Evolutionary conservation across 2,113 vertebrate genomes (phyloP).

Genomic region (Panurus biarmicus): DNA sequence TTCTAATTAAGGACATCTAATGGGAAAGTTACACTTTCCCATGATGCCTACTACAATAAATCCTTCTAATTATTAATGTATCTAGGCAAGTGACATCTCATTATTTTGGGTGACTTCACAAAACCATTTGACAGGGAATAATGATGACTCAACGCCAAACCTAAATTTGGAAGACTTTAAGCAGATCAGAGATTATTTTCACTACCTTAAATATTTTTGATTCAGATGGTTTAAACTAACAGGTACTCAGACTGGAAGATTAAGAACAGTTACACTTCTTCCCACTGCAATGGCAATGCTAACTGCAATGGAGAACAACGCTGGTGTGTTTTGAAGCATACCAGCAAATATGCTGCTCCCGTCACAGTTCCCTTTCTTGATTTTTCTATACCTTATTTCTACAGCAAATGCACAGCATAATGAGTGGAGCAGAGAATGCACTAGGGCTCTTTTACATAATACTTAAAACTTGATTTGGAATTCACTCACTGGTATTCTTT

Average conservation of each 20-base stretch:
- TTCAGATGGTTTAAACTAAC: not conserved
- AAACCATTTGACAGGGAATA: conserved; percentile 49
- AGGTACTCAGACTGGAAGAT: not conserved
- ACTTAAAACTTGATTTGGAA: not conserved
- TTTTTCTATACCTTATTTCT: not conserved
- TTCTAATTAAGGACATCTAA: conserved; percentile 56
- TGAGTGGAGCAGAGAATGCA: not conserved
- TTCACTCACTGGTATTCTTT: not conserved
- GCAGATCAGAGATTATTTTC: not conserved
- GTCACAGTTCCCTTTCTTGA: not conserved
- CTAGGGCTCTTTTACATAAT: not conserved
- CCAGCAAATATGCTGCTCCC: rapidly evolving
- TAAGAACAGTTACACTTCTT: not conserved
- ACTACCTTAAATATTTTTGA: not conserved
- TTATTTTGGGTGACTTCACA: conserved; percentile 53
- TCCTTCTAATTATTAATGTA: conserved; percentile 50
- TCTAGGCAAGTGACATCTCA: conserved; percentile 52
- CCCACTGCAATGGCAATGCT: not conserved
- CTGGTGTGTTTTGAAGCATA: not conserved
- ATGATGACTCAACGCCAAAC: conserved; percentile 32
- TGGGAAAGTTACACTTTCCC: conserved; percentile 50
- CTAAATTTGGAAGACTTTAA: conserved; percentile 3
- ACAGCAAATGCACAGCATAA: not conserved
- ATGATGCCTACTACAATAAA: conserved; percentile 45
- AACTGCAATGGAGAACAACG: not conserved